phyloP scores from a whole-genome alignment of 2,888 invertebrate species.

The Gastrophysa polygoni region DNA sequence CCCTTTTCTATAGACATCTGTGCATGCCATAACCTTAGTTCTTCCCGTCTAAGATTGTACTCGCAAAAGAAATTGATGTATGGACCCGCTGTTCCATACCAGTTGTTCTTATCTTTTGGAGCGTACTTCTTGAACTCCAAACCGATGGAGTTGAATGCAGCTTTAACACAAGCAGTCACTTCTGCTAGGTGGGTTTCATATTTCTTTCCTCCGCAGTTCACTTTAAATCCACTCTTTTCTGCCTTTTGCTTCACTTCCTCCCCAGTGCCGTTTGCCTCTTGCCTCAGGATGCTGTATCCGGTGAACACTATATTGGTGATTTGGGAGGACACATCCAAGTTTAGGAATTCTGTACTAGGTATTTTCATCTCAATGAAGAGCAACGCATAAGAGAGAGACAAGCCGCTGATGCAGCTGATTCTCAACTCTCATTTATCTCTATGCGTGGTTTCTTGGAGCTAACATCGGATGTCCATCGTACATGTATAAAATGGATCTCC shows the following conservation, averaged over 20 bases:
- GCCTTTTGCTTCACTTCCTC: not conserved
- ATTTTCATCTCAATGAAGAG: not conserved
- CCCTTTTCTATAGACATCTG: conserved; percentile 29
- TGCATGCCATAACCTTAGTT: conserved; percentile 29
- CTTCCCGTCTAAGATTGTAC: conserved; percentile 18
- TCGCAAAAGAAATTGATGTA: conserved; percentile 28
- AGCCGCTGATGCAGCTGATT: too few species aligned
- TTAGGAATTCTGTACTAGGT: not conserved
- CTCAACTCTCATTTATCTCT: too few species aligned
- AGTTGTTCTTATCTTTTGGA: conserved; percentile 20
- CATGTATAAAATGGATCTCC: too few species aligned
- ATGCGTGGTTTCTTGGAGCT: too few species aligned
- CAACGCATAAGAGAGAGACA: too few species aligned
- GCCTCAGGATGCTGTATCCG: not conserved
- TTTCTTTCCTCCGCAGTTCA: not conserved
- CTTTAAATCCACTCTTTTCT: not conserved
- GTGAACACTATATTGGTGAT: conserved; percentile 2
- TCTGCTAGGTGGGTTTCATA: not conserved
- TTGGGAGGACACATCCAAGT: not conserved
- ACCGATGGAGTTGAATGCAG: not conserved
- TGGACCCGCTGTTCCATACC: conserved; percentile 30
- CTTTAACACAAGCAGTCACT: not conserved
- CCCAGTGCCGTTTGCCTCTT: not conserved
- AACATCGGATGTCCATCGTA: too few species aligned
- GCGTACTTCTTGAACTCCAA: conserved; percentile 17